Base-by-base conservation (phyloP, 2,888 invertebrate species). In the Altica lythri region DNA sequence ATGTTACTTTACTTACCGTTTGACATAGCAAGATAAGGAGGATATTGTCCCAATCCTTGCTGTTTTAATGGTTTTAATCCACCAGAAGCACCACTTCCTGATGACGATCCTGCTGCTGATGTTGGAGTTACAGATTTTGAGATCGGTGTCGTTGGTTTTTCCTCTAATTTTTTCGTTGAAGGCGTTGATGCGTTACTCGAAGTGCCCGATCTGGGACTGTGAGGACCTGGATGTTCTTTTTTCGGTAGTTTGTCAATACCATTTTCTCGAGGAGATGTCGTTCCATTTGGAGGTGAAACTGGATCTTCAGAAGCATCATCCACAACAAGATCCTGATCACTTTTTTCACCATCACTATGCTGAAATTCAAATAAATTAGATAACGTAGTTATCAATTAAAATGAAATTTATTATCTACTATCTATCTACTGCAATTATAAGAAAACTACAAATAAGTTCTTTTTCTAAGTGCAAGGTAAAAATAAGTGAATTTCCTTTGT, bases 261-360 rank as follows among this genome's bases (percentile, higher is more conserved):
- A 73, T 92, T 92, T 73, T 92, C 92, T 61, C 91, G 77, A 0
- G 92, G 91, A n/a, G 92, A 92, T 2, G 91, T 84, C n/a, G 92
- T 91, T 10, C 92, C 92, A 68, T 89, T 90, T 67, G 90, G 86
- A 1, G 92, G 90, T 44, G 92, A 91, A 45, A 88, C 85, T 4
- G 91, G 91, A 71, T 92, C 93, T 78, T 95, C 94, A 64, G 92
- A 92, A 45, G 93, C 93, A 69, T 92, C 95, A 76, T 96, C 96
- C 17, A 96, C 95, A 57, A 96, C 95, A 67, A 96, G 79, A 73
- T 95, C 95, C 80, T 93, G 90, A 73, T 94, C 92, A 72, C 88
- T 89, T 75, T 91, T 91, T 73, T 90, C 90, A 50, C 88, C 90
- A 74, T 90, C 90, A 74, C 88, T 89, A 70, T 88, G 88, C 85